Evolutionary conservation across 2,797 vertebrate genomes (phyloP).

Genomic region (Adrianichthys oophorus): DNA sequence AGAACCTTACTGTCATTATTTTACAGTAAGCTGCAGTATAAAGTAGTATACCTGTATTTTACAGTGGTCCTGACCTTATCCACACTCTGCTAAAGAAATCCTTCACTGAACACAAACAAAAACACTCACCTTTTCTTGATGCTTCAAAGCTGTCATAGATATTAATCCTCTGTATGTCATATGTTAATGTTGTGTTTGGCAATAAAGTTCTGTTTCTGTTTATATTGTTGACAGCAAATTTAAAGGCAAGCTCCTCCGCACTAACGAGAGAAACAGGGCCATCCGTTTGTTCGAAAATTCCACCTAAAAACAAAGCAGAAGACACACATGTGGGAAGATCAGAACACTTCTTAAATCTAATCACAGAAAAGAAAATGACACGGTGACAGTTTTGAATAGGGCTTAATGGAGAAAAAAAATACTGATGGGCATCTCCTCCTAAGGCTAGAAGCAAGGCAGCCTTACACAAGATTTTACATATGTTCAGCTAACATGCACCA

Average conservation of each 20-base stretch:
- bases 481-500: slow-evolving; percentile 63
- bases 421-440: slow-evolving; percentile 45
- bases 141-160: slow-evolving; percentile 99
- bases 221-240: slow-evolving; percentile 98
- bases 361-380: slow-evolving; percentile 27
- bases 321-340: slow-evolving; percentile 6
- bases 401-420: slow-evolving; percentile 39
- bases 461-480: slow-evolving; percentile 57
- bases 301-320: slow-evolving; percentile 79
- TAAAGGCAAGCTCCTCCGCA: slow-evolving; percentile 95
- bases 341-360: slow-evolving; percentile 20
- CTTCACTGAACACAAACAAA: slow-evolving; percentile 10
- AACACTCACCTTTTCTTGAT: slow-evolving; percentile 93
- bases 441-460: slow-evolving; percentile 31
- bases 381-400: slow-evolving; percentile 13
- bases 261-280: slow-evolving; percentile 91
- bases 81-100: background rate
- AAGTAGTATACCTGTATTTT: too few relatives aligned
- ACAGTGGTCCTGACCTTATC: too few relatives aligned
- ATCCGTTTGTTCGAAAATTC: slow-evolving; percentile 95
- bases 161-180: slow-evolving; percentile 99
- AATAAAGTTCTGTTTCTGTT: slow-evolving; percentile 97
- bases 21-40: too few relatives aligned
- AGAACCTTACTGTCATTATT: too few relatives aligned
- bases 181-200: slow-evolving; percentile 97